phyloP scores from a whole-genome alignment of 2,888 invertebrate species.

The Muscina levida region DNA sequence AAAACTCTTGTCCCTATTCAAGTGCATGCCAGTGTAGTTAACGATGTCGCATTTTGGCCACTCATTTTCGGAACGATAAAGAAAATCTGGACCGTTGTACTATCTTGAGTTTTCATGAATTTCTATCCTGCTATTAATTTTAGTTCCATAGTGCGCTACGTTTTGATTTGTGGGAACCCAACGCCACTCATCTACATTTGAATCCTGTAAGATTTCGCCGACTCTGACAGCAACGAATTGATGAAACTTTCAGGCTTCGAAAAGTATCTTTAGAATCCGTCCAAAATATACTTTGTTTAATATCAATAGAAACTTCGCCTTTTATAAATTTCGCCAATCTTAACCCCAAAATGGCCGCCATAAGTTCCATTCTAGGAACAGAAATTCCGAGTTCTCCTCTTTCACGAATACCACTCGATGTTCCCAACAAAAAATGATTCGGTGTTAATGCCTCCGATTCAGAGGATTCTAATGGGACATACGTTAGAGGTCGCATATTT shows the following conservation, averaged over 20 bases:
- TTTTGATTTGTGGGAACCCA: constrained; percentile 31
- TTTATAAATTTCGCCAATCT: neutral
- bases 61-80: neutral
- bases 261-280: constrained; percentile 19
- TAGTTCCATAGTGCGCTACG: constrained; percentile 39
- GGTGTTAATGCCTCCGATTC: constrained; percentile 67
- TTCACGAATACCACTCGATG: constrained; percentile 37
- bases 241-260: neutral
- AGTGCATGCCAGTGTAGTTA: no score
- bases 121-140: neutral
- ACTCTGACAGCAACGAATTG: constrained; percentile 26
- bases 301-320: constrained; percentile 2
- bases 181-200: neutral
- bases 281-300: constrained; percentile 49
- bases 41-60: neutral
- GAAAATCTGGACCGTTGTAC: neutral
- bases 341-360: constrained; percentile 42
- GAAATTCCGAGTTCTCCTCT: constrained; percentile 1
- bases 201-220: constrained; percentile 16
- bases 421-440: constrained; percentile 67
- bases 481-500: constrained; percentile 63
- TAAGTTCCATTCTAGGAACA: constrained; percentile 45
- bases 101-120: neutral
- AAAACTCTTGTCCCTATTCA: no score
- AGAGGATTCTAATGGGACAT: constrained; percentile 42